Base-by-base conservation (phyloP, 2,888 invertebrate genomes). In the Amiota mariae region DNA sequence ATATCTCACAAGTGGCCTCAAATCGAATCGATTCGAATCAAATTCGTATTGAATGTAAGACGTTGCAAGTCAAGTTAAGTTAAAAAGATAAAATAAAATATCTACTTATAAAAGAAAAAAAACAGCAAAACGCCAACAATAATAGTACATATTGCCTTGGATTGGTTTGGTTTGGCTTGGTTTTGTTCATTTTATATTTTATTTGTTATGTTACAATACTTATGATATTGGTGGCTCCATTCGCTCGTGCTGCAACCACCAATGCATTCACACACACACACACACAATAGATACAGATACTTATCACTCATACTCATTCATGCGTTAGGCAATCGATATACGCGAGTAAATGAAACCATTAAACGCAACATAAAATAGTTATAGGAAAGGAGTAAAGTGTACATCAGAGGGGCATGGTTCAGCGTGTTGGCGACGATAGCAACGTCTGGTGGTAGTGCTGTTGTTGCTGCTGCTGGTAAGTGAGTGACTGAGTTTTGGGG, bases 291-390 rank as follows among this genome's bases (percentile, higher is more conserved):
- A 70, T 18, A 6, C 57, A 48, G 9, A 18, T 15, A 76, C 78
- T 81, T 84, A 36, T 36, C 36, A 36, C 36, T 36, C 3, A 36
- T 84, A 82, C 82, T 84, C 85, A 82, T 83, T 84, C 82, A 83
- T 79, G 83, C 82, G 82, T 82, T 81, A 79, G 77, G 81, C 79
- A 82, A 83, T 84, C 81, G 81, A 81, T 84, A 84, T 73, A 80
- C 54, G 10, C 9, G 73, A 76, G 74, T 79, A 82, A 82, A 84
- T 84, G 80, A 84, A 82, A 82, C 84, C 82, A 83, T 83, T 84
- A 81, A 83, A 78, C 76, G 81, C 80, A 77, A 80, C 78, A 82
- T 78, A 82, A 79, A 81, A 76, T 79, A 80, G 75, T 72, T 74
- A 74, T 72, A 36, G 72, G 59, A n/a, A 20, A 71, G 68, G 20